phyloP scores from a whole-genome alignment of 2,888 invertebrate genomes.

The Digitonthophagus gazella region DNA sequence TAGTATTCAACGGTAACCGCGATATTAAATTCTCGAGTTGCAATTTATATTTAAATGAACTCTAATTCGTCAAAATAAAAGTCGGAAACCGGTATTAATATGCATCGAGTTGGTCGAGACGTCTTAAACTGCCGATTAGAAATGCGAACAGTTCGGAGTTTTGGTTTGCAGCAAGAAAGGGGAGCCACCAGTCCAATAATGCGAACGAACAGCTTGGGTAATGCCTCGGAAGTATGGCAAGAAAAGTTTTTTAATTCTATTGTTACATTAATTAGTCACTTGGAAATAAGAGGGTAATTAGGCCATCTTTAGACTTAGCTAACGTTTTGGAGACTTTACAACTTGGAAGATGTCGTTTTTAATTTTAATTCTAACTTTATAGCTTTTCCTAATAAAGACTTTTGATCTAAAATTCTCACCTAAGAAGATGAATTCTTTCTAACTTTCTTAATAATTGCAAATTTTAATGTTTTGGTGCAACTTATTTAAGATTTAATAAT shows the following conservation, averaged over 20 bases:
- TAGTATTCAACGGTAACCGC: background rate
- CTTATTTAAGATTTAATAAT: no score
- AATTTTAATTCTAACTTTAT: no score
- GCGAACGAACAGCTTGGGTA: background rate
- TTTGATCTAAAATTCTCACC: no score
- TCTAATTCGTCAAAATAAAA: slow-evolving; percentile 9
- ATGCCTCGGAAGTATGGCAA: background rate
- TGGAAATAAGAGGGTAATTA: background rate
- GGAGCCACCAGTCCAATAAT: background rate
- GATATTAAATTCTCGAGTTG: slow-evolving; percentile 21
- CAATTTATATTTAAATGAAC: slow-evolving; percentile 20
- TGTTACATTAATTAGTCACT: background rate
- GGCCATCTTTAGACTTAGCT: background rate
- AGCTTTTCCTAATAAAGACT: no score
- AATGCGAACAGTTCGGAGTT: background rate
- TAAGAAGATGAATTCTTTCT: no score
- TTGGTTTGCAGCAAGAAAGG: background rate
- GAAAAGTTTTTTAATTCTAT: background rate
- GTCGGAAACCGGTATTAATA: slow-evolving; percentile 9
- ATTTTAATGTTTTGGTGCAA: no score
- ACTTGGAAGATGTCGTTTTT: no score
- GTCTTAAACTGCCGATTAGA: background rate
- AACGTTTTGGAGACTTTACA: background rate
- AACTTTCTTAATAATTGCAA: no score
- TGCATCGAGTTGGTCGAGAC: slow-evolving; percentile 7